Conservation (phyloP, 2,113 vertebrate species). For the Lamprotornis superbus region DNA sequence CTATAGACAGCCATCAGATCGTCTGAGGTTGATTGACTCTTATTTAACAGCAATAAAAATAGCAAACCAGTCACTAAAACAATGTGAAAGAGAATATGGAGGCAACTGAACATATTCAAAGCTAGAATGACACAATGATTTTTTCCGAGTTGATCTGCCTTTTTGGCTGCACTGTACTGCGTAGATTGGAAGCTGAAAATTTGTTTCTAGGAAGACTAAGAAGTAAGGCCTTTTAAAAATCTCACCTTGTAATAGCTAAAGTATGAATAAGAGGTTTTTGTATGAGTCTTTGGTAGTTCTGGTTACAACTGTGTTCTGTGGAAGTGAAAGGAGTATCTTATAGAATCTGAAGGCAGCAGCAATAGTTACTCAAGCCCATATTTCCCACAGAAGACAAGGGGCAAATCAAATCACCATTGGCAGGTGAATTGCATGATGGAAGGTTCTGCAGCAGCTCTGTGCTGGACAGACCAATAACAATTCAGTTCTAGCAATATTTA, state of each 20-base stretch:
- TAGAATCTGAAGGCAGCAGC: neutral
- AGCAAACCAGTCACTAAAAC: neutral
- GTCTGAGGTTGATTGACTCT: neutral
- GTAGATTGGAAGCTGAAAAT: neutral
- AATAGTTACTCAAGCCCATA: neutral
- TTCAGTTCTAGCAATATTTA: constrained; percentile 19
- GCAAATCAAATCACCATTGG: constrained; percentile 36
- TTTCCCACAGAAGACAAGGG: neutral
- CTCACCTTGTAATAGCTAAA: neutral
- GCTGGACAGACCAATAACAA: neutral
- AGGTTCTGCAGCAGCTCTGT: neutral
- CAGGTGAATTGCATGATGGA: constrained; percentile 10
- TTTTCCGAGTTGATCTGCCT: neutral
- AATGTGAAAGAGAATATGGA: neutral
- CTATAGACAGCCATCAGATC: neutral
- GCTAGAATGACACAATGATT: neutral
- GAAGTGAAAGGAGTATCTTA: neutral
- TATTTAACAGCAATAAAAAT: neutral
- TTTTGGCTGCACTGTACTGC: neutral
- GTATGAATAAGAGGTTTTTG: neutral
- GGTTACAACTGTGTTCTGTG: neutral
- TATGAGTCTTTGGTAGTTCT: neutral
- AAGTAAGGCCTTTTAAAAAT: neutral
- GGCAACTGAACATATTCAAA: neutral
- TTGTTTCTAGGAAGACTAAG: neutral